phyloP scores from a whole-genome alignment of 2,797 vertebrate genomes.

The Spizella passerina region DNA sequence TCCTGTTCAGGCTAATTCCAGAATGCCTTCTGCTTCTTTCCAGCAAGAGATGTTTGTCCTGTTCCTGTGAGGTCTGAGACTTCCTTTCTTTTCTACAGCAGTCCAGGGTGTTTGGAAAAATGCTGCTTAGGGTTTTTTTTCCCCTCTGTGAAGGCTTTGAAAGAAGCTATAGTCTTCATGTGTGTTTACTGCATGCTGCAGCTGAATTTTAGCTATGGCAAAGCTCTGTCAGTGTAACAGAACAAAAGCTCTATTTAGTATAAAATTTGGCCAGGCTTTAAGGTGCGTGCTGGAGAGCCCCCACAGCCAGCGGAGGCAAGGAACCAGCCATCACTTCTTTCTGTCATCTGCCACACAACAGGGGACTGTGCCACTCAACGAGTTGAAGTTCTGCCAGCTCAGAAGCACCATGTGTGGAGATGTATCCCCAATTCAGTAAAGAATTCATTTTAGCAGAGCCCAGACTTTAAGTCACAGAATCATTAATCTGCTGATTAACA shows the following conservation, averaged over 20 bases:
- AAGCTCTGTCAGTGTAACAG: neutral
- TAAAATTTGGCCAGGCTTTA: neutral
- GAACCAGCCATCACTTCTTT: neutral
- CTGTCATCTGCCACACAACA: neutral
- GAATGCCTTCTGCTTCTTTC: neutral
- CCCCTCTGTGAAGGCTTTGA: neutral
- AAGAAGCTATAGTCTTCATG: neutral
- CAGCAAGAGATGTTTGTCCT: neutral
- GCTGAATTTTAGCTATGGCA: neutral
- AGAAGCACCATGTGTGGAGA: neutral
- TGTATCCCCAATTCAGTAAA: neutral
- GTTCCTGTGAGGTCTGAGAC: neutral
- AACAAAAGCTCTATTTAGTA: neutral
- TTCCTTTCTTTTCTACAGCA: neutral
- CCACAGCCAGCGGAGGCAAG: neutral
- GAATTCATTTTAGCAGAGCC: neutral
- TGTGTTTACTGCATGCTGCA: neutral
- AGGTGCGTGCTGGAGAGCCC: neutral
- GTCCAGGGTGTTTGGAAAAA: neutral
- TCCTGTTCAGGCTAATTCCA: neutral
- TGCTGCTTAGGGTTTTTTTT: accelerated
- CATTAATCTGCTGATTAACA: neutral
- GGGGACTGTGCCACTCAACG: neutral
- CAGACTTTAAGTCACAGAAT: neutral
- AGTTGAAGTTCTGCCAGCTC: neutral